Evolutionary conservation across 1,140 invertebrate genomes (phyloP).

Genomic region (Leptonema lineaticorne): DNA sequence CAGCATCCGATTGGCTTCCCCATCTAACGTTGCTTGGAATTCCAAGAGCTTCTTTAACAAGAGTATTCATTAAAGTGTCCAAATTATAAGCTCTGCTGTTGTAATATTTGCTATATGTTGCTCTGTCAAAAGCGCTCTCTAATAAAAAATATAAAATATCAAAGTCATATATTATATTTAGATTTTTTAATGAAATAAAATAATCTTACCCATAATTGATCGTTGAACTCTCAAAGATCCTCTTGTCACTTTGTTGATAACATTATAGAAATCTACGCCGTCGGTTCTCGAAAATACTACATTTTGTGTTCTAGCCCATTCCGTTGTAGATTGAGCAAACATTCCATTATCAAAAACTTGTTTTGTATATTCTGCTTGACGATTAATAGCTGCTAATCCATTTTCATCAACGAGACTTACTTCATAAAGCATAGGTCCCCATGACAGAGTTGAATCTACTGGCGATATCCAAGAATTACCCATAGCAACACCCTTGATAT

Average conservation of each 20-base stretch:
- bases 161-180: not conserved
- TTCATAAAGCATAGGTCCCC: constrained; percentile 72
- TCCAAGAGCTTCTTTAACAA: constrained; percentile 64
- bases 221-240: not conserved
- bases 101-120: constrained; percentile 36
- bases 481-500: constrained; percentile 75
- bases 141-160: constrained; percentile 11
- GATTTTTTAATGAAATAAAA: not conserved
- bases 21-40: constrained; percentile 64
- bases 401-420: constrained; percentile 64
- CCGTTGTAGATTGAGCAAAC: constrained; percentile 62
- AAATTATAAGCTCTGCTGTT: constrained; percentile 43
- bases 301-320: constrained; percentile 65
- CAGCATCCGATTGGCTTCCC: constrained; percentile 60
- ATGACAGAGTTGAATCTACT: constrained; percentile 76
- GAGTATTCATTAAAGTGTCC: constrained; percentile 69
- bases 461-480: constrained; percentile 88
- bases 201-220: constrained; percentile 1
- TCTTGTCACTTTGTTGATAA: constrained; percentile 58
- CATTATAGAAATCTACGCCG: constrained; percentile 80
- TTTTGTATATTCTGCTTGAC: constrained; percentile 55
- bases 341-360: constrained; percentile 54
- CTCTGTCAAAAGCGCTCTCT: constrained; percentile 34
- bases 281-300: constrained; percentile 60
- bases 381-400: constrained; percentile 59